phyloP scores from a whole-genome alignment of 2,888 invertebrate genomes.

The Plebejus anna region DNA sequence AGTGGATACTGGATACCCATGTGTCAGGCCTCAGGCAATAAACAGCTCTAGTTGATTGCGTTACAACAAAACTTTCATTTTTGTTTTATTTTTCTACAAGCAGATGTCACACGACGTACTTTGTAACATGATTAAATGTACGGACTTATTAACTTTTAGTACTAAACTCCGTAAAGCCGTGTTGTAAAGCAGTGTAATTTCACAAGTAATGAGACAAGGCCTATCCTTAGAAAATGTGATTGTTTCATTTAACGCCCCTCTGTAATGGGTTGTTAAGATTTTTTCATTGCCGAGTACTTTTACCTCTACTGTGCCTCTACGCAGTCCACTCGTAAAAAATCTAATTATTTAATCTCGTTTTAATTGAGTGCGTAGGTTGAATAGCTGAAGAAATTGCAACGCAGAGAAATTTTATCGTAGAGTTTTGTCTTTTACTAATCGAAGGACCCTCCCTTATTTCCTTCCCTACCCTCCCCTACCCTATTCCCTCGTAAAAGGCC shows the following conservation, averaged over 20 bases:
- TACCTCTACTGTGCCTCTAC: not conserved
- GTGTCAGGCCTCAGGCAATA: no score
- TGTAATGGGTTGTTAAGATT: slow-evolving; percentile 20
- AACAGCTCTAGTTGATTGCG: no score
- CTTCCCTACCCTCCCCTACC: no score
- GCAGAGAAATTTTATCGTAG: no score
- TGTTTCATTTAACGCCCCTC: slow-evolving; percentile 37
- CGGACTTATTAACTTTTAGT: not conserved
- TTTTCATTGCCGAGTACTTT: not conserved
- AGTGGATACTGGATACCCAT: no score
- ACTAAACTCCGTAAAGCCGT: slow-evolving; percentile 39
- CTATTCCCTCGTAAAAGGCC: no score
- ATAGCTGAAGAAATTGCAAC: not conserved
- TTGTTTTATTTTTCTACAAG: not conserved
- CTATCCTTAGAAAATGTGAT: slow-evolving; percentile 22
- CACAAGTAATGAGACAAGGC: slow-evolving; percentile 28
- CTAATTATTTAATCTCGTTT: not conserved
- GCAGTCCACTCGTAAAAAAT: not conserved
- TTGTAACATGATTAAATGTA: not conserved
- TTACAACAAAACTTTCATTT: no score
- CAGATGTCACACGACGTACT: not conserved
- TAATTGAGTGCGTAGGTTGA: not conserved
- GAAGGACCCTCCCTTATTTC: no score
- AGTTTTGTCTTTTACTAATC: no score
- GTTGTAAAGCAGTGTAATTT: slow-evolving; percentile 33